Percentiles rank a stretch among this genome's conserved stretches.
Conservation (phyloP, 1,140 invertebrate species). For the Drosophila triauraria region DNA sequence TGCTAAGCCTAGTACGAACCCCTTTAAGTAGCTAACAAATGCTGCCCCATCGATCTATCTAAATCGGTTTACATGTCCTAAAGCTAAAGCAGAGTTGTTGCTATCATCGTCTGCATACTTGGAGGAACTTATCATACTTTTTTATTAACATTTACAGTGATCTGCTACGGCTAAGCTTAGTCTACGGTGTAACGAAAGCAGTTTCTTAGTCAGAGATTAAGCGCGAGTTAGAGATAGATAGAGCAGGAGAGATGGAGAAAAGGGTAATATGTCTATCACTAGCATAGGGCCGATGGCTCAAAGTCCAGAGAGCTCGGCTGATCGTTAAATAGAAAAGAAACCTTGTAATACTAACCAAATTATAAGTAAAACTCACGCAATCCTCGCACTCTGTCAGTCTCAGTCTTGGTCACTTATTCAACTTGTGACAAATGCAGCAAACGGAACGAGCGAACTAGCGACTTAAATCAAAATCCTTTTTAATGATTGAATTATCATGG, state of each 20-base stretch:
- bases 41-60: conserved; percentile 33
- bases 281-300: conserved; percentile 60
- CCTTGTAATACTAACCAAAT: conserved; percentile 50
- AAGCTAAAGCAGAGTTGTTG: conserved; percentile 30
- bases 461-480: not conserved
- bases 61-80: conserved; percentile 29
- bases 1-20: conserved; percentile 22
- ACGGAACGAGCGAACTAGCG: conserved; percentile 12
- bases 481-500: not conserved
- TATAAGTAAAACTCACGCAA: conserved; percentile 42
- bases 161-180: conserved; percentile 56
- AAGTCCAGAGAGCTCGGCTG: conserved; percentile 16
- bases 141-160: conserved; percentile 72
- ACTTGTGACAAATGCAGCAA: conserved; percentile 36
- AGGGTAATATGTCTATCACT: conserved; percentile 77
- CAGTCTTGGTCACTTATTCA: conserved; percentile 55
- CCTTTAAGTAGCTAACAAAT: conserved; percentile 51
- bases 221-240: conserved; percentile 33
- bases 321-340: conserved; percentile 55
- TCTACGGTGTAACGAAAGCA: conserved; percentile 45
- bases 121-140: conserved; percentile 81
- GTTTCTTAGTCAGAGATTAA: conserved; percentile 33
- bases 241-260: conserved; percentile 23
- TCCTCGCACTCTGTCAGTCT: conserved; percentile 49
- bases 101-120: conserved; percentile 62